Base-by-base conservation (phyloP, 2,888 invertebrate genomes). In the Hylaea fasciaria region DNA sequence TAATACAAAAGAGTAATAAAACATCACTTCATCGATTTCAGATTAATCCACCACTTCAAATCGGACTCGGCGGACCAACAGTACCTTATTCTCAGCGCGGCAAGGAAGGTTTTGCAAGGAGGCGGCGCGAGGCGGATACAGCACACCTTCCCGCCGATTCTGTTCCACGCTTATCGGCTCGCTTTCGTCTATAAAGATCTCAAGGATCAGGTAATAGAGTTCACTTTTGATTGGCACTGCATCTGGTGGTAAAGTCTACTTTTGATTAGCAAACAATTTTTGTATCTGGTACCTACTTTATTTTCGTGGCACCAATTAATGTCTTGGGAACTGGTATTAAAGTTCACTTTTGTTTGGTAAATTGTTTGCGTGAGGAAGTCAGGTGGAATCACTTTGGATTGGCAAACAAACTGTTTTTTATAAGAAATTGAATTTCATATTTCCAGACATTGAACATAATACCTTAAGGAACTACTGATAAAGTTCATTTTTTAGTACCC, bases 141-240 rank as follows among this genome's bases (percentile, higher is more conserved):
- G 69, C 97, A 96, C 86, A 97, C 98, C 0, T 93, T 99, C 72
- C 99, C 99, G 16, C 98, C 99, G 0, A 93, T 99, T 35, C 95
- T 99, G 53, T 99, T 99, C 89, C 96, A 98, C 83, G 98, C 98
- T 0, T 99, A 97, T 83, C 94, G 96, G 53, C 92, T 99, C 46
- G 97, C 98, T 0, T 96, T 95, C 82, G 95, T 95, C 55, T 99
- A 98, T 80, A 95, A 95, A 81, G 93, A 94, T 12, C 92, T 96
- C 13, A 94, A 94, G 62, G 95, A 96, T 10, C 94, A 97, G 93
- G 96, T 95, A 64, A 60, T 53, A 50, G 10, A 14, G 29, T 45
- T 3, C 1, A 37, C 17, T 11, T 22, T 17, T 14, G 0, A 12
- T 0, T 7, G n/a, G 48, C n/a, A n/a, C n/a, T n/a, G n/a, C n/a